Evolutionary conservation across 1,140 invertebrate species (phyloP).

Genomic region (Cotesia chilonis): DNA sequence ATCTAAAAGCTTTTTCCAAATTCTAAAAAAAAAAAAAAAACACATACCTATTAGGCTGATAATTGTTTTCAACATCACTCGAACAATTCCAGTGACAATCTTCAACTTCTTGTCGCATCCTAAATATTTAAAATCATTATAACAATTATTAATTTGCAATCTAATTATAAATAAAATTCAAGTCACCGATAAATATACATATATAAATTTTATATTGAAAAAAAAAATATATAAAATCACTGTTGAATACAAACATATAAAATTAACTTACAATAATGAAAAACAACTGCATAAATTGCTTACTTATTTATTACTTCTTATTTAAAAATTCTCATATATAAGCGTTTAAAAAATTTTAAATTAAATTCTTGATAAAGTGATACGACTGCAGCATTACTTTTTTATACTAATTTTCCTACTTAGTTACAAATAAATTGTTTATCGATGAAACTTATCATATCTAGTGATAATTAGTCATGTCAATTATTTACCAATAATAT

Average conservation of each 20-base stretch:
- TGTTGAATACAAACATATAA: neutral
- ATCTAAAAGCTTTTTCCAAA: too few species aligned
- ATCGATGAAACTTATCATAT: constrained; percentile 23
- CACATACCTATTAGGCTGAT: constrained; percentile 22
- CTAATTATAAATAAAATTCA: neutral
- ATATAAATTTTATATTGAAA: too few species aligned
- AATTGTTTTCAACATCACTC: constrained; percentile 18
- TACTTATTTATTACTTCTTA: constrained; percentile 10
- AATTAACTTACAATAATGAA: constrained; percentile 15
- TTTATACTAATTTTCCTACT: neutral
- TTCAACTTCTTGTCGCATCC: constrained; percentile 11
- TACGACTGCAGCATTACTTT: neutral
- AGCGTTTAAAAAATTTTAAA: too few species aligned
- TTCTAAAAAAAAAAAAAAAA: neutral
- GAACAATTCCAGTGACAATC: constrained; percentile 13
- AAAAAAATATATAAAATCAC: neutral
- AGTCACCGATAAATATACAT: neutral
- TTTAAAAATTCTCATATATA: too few species aligned
- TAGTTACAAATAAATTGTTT: constrained; percentile 11
- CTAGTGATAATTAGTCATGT: constrained; percentile 19
- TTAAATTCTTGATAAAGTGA: too few species aligned
- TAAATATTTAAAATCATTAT: constrained; percentile 5
- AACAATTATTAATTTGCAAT: neutral
- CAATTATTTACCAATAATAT: constrained; percentile 24
- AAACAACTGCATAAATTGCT: neutral